A percentile compares a stretch with the other conserved stretches of the same genome.
phyloP scores from a whole-genome alignment of 2,888 invertebrate species.

The Fragum sueziense region DNA sequence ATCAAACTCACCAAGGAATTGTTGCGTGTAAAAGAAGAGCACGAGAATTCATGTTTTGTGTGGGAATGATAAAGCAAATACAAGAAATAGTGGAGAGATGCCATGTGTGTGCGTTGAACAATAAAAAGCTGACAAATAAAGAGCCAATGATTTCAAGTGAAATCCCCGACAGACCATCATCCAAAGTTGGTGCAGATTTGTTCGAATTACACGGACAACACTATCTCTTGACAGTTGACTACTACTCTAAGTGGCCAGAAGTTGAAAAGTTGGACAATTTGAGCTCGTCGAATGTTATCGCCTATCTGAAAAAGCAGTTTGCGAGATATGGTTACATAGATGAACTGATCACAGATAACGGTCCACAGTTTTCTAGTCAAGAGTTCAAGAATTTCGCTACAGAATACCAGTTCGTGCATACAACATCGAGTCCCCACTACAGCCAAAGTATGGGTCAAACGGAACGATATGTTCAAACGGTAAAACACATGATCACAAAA shows the following conservation, averaged over 20 bases:
- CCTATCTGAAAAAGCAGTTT: slow-evolving; percentile 36
- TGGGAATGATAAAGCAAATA: slow-evolving; percentile 19
- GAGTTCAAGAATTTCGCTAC: slow-evolving; percentile 24
- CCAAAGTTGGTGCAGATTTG: slow-evolving; percentile 32
- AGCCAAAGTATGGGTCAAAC: slow-evolving; percentile 27
- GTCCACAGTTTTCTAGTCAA: slow-evolving; percentile 30
- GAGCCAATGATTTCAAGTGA: slow-evolving; percentile 30
- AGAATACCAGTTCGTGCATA: slow-evolving; percentile 28
- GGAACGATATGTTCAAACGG: slow-evolving; percentile 36
- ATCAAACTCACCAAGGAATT: slow-evolving; percentile 36
- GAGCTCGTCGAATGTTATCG: slow-evolving; percentile 16
- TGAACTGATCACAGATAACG: slow-evolving; percentile 32
- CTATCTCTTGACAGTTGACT: slow-evolving; percentile 38
- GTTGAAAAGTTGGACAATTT: slow-evolving; percentile 36
- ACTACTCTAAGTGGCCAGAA: slow-evolving; percentile 47
- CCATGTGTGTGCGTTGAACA: slow-evolving; percentile 30
- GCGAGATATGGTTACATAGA: slow-evolving; percentile 21
- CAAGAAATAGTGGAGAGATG: slow-evolving; percentile 27
- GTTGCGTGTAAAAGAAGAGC: slow-evolving; percentile 30
- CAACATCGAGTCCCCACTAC: slow-evolving; percentile 25
- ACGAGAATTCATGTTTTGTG: slow-evolving; percentile 17
- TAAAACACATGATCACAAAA: slow-evolving; percentile 26
- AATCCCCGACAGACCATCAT: slow-evolving; percentile 29
- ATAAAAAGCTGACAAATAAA: slow-evolving; percentile 19
- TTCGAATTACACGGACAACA: slow-evolving; percentile 33